phyloP scores from a whole-genome alignment of 2,113 vertebrate genomes.

The Zingel zingel region DNA sequence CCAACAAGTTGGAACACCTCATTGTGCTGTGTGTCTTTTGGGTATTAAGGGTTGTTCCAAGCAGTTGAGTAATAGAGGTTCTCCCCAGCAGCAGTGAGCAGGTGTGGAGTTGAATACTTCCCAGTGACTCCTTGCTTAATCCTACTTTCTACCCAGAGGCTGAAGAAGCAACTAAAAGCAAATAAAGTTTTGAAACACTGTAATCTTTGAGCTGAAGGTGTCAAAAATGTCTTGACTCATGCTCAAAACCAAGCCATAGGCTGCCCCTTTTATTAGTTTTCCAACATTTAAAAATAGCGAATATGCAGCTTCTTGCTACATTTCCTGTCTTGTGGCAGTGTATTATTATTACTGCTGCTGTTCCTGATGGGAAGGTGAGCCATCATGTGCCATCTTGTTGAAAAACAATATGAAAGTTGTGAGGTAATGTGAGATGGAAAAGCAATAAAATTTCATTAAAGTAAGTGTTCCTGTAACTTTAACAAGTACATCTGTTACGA shows the following conservation, averaged over 20 bases:
- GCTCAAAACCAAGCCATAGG: constrained; percentile 16
- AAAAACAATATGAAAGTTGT: constrained; percentile 33
- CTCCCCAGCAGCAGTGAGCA: constrained; percentile 50
- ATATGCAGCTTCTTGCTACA: constrained; percentile 6
- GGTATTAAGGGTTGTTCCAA: constrained; percentile 40
- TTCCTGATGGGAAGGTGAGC: constrained; percentile 19
- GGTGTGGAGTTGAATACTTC: constrained; percentile 64
- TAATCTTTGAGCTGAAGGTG: constrained; percentile 44
- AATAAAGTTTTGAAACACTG: constrained; percentile 51
- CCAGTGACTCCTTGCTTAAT: constrained; percentile 47
- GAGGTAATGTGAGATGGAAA: constrained; percentile 37
- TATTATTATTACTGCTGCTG: constrained; percentile 26
- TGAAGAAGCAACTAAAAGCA: constrained; percentile 48
- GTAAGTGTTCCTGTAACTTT: constrained; percentile 10
- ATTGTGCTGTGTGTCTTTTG: constrained; percentile 30
- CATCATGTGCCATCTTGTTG: constrained; percentile 35
- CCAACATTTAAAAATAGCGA: constrained; percentile 26
- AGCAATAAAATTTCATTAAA: constrained; percentile 4
- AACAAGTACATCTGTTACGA: constrained; percentile 3
- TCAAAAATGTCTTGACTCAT: constrained; percentile 18
- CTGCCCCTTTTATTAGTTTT: constrained; percentile 32
- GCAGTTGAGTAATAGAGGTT: constrained; percentile 44
- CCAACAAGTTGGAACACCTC: constrained; percentile 73
- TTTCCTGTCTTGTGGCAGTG: constrained; percentile 32
- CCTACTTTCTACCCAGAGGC: constrained; percentile 38